Conservation (phyloP, 1,140 invertebrate genomes). For the Penaeus indicus region DNA sequence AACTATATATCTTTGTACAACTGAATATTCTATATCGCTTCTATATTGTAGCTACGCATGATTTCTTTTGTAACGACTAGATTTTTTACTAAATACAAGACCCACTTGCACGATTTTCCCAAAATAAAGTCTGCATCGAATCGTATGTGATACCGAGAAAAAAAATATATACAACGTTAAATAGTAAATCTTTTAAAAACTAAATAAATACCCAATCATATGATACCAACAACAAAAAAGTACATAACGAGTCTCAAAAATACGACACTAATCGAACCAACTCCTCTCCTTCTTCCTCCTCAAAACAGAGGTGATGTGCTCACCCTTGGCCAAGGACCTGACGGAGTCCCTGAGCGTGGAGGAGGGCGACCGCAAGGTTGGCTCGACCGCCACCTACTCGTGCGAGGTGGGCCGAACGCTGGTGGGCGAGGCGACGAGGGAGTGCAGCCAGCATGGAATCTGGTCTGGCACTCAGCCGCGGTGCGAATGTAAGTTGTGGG, state of each 20-base stretch:
- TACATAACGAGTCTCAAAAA: neutral
- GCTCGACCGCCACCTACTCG: slow-evolving; percentile 84
- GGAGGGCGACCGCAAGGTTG: slow-evolving; percentile 79
- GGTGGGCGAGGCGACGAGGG: slow-evolving; percentile 78
- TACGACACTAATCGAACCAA: neutral
- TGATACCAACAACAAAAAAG: too few relatives aligned
- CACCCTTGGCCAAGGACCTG: neutral
- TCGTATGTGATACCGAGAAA: too few relatives aligned
- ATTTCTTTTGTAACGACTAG: too few relatives aligned
- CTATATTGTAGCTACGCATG: too few relatives aligned
- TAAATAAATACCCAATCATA: neutral
- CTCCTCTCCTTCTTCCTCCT: too few relatives aligned
- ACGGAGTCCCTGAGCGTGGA: slow-evolving; percentile 72
- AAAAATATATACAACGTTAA: too few relatives aligned
- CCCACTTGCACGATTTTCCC: too few relatives aligned
- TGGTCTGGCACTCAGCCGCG: slow-evolving; percentile 85
- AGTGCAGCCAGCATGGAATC: slow-evolving; percentile 82
- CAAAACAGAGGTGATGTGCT: slow-evolving; percentile 33
- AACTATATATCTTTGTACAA: too few relatives aligned
- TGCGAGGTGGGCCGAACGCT: slow-evolving; percentile 87
- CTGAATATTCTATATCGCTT: too few relatives aligned
- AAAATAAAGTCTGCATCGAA: too few relatives aligned
- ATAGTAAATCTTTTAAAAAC: neutral
- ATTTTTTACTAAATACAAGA: too few relatives aligned
- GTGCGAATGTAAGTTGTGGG: slow-evolving; percentile 82